phyloP scores from a whole-genome alignment of 2,113 vertebrate species.

The Cyanoramphus novaezelandiae region DNA sequence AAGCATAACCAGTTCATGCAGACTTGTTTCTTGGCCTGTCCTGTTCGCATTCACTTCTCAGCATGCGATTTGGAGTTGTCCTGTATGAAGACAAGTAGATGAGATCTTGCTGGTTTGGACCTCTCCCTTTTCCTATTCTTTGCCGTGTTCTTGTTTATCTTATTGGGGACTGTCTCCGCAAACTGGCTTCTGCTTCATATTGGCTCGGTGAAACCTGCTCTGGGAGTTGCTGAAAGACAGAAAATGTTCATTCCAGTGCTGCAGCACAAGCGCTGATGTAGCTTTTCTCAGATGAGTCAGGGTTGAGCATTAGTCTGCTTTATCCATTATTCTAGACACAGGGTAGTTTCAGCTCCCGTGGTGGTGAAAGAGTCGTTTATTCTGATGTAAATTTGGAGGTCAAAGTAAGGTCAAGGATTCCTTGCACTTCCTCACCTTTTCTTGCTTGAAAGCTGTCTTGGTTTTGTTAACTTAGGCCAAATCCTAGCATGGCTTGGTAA shows the following conservation, averaged over 20 bases:
- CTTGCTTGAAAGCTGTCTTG: neutral
- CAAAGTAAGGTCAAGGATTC: neutral
- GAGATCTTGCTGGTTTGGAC: neutral
- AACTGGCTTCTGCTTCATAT: neutral
- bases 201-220: neutral
- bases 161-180: neutral
- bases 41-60: fast-evolving
- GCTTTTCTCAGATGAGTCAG: neutral
- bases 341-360: neutral
- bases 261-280: neutral
- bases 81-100: neutral
- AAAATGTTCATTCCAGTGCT: fast-evolving
- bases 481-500: fast-evolving
- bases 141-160: neutral
- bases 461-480: neutral
- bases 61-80: fast-evolving
- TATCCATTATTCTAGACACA: neutral
- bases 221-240: neutral
- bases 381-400: conserved; percentile 6
- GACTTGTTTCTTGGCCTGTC: neutral
- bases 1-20: fast-evolving
- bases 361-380: neutral
- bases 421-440: neutral
- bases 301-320: neutral
- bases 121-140: neutral